These are phyloP conservation scores for Cirrhinus mrigala DNA, from an alignment of 2,797 vertebrate genomes.

Conservation along the genomic window DNA sequence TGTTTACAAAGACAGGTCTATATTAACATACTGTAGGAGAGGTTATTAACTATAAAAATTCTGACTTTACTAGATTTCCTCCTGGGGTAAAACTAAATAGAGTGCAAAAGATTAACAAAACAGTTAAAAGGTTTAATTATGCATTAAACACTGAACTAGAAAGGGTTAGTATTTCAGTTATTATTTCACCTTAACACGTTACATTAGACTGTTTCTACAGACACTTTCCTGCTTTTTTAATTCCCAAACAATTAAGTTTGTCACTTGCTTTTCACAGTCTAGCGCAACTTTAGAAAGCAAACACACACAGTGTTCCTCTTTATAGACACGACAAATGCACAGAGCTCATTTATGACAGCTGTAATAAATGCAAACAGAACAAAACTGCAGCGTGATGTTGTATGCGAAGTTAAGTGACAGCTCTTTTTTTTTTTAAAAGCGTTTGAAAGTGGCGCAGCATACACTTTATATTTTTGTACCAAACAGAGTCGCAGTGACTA, in stretches of 20 bases:
- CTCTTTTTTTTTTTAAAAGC: constrained; percentile 9
- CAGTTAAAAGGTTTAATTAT: not conserved
- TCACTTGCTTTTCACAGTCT: not conserved
- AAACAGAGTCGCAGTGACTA: constrained; percentile 10
- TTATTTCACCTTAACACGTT: not conserved
- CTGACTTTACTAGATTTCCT: too few species aligned
- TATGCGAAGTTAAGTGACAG: constrained; percentile 13
- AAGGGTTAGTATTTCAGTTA: not conserved
- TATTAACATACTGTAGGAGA: not conserved
- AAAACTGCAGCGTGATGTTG: constrained; percentile 4
- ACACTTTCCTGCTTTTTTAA: not conserved
- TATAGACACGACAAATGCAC: constrained; percentile 21
- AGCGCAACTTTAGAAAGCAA: constrained; percentile 41
- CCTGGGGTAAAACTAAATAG: too few species aligned
- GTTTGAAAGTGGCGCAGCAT: constrained; percentile 12
- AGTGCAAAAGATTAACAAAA: too few species aligned
- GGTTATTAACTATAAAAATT: not conserved
- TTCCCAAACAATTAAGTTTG: constrained; percentile 38
- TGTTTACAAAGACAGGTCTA: not conserved
- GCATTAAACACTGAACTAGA: not conserved
- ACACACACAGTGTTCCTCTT: constrained; percentile 23
- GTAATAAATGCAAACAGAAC: constrained; percentile 43
- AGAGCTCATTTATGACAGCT: constrained; percentile 31
- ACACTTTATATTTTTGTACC: constrained; percentile 24
- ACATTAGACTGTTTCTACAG: not conserved